Conservation (phyloP, 2,888 invertebrate genomes). For the Meteorus colon region DNA sequence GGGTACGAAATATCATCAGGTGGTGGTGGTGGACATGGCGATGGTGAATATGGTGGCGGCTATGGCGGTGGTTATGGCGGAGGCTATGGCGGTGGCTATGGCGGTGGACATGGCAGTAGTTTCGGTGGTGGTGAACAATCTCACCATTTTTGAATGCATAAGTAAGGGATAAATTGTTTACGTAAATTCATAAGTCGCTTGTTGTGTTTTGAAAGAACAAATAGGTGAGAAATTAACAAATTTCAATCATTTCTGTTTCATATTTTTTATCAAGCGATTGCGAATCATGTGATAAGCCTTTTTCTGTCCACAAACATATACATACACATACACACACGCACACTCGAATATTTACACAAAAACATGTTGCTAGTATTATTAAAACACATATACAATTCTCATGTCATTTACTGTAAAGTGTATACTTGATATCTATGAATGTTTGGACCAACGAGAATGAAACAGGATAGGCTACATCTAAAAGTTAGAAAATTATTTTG, state of each 20-base stretch:
- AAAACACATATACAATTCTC: neutral
- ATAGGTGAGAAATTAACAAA: neutral
- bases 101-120: slow-evolving; percentile 38
- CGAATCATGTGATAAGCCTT: neutral
- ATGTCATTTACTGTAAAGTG: slow-evolving; percentile 1
- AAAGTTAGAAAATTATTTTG: no score
- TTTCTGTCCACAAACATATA: neutral
- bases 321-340: neutral
- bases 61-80: slow-evolving; percentile 36
- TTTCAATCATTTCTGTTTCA: neutral
- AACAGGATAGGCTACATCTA: no score
- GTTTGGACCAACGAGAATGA: no score
- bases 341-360: neutral
- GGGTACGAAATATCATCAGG: slow-evolving; percentile 45
- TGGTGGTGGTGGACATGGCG: slow-evolving; percentile 43
- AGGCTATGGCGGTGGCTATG: slow-evolving; percentile 39
- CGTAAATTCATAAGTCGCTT: neutral
- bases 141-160: neutral
- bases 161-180: neutral
- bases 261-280: neutral
- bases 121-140: slow-evolving; percentile 14
- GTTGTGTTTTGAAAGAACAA: neutral
- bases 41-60: slow-evolving; percentile 39
- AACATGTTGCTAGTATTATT: neutral
- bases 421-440: neutral